Base-by-base conservation (phyloP, 2,113 vertebrate species). In the Chamaea fasciata region DNA sequence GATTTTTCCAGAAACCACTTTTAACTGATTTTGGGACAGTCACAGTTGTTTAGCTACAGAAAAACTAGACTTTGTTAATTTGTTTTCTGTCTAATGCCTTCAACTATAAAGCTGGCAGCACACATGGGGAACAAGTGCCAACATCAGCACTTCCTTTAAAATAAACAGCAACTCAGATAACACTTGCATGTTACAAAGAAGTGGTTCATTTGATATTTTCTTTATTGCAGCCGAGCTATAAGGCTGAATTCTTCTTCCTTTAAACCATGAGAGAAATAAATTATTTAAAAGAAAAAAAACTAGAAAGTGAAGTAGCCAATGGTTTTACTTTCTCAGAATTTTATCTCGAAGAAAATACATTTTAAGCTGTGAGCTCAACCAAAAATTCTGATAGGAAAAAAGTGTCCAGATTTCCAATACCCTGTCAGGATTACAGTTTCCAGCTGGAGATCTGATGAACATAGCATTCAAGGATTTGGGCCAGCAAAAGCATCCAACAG, bases 101-200 rank as follows among this genome's bases (percentile, higher is more conserved):
- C 79, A 84, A 15, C 70, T 77, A 76, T 46, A 83, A 77, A 96
- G 39, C 52, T 90, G 87, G 94, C 89, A 59, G 77, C 47, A 75
- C 64, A 73, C 39, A 44, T 37, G 74, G 53, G 50, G 90, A 85
- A 59, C 55, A 75, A 87, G 47, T 27, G 87, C 95, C 93, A 95
- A 65, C 53, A 95, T 87, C 56, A 81, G 74, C n/a, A 87, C 53
- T 90, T 95, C 92, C 93, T 92, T 91, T 75, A 24, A 89, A 95
- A 95, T 67, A 91, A 96, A 94, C 94, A 95, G 67, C 73, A 82
- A 83, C 47, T 88, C 67, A 62, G 91, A 87, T 71, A 94, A 96
- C 71, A 85, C 78, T 84, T 91, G 52, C 59, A 35, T 76, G 46
- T 59, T 76, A 65, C 49, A 93, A 81, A 93, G 71, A 79, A 91